A percentile compares a stretch with the other conserved stretches of the same genome.
Conservation (phyloP, 64 coral and sea anemone genomes). For the Porites lutea region DNA sequence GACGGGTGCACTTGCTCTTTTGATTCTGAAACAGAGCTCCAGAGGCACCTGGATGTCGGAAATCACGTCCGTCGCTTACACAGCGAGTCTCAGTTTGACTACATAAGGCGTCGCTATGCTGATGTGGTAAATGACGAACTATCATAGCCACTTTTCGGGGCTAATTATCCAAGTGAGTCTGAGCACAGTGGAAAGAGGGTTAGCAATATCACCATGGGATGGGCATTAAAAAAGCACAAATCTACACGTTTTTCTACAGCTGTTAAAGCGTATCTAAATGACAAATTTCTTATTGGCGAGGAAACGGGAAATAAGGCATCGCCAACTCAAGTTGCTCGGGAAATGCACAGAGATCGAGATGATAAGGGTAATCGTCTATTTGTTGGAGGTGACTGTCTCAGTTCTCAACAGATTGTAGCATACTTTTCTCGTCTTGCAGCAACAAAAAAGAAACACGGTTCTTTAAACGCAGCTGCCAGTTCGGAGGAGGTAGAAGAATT, state of each 20-base stretch:
- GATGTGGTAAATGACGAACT: conserved; percentile 47
- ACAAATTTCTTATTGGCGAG: conserved; percentile 43
- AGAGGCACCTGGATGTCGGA: conserved; percentile 23
- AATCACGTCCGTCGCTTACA: conserved; percentile 31
- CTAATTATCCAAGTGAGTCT: conserved; percentile 19
- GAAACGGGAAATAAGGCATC: conserved; percentile 48
- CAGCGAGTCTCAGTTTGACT: conserved; percentile 51
- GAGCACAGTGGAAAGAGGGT: conserved; percentile 24
- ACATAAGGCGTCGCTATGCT: conserved; percentile 42
- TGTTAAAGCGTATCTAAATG: conserved; percentile 50
- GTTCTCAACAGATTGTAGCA: conserved; percentile 49
- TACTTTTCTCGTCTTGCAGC: conserved; percentile 41
- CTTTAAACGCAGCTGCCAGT: conserved; percentile 32
- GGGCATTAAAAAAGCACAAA: too few species aligned
- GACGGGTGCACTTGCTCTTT: conserved; percentile 25
- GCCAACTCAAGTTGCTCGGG: conserved; percentile 32
- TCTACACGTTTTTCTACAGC: too few species aligned
- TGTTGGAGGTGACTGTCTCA: conserved; percentile 60
- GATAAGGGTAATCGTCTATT: conserved; percentile 41
- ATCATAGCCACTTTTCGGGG: conserved; percentile 38
- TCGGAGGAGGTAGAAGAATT: conserved; percentile 29
- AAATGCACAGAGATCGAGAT: conserved; percentile 58
- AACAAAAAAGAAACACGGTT: conserved; percentile 51
- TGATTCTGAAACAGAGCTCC: conserved; percentile 29
- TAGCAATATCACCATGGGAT: conserved; percentile 39